Base-by-base conservation (phyloP, 2,888 invertebrate species). In the Noctua comes region DNA sequence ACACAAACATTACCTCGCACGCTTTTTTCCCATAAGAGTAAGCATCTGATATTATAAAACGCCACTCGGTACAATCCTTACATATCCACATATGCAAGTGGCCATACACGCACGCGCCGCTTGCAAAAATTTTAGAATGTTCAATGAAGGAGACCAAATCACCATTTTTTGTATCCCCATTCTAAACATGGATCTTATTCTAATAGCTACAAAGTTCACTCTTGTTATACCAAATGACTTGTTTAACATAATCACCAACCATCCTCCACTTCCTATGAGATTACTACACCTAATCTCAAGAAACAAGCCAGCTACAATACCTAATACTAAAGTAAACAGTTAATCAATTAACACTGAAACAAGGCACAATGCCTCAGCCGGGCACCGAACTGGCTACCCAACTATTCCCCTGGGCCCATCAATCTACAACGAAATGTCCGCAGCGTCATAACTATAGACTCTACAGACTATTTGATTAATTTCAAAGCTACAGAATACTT, bases 391-490 rank as follows among this genome's bases (percentile, higher is more conserved):
- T 70, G 83, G 87, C 77, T 82, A 88, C 77, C 79, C 75, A 89
- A 88, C 85, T 85, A 85, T 86, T 89, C 91, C 88, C 85, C 27
- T 5, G 86, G 80, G 92, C 86, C 88, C 94, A 95, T 95, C 95
- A 93, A 94, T 94, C 94, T 92, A 75, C 69, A 46, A 71, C 43
- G 84, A 86, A 88, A 89, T 85, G 92, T 90, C 91, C 91, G 84
- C 80, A 86, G 88, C 89, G 92, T 93, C 94, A 93, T 93, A 94
- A 92, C 93, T 94, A 89, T 86, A 83, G 88, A 82, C 89, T 90
- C 92, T 93, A 88, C 88, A 83, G 89, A 81, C 90, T 90, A 90
- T 93, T 94, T 95, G 94, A 95, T 95, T 95, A 95, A 95, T 95
- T 93, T 93, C 90, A 90, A 90, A 89, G 90, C 90, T 90, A 84